Evolutionary conservation across 2,888 invertebrate genomes (phyloP).

Genomic region (Aphodius sticticus): DNA sequence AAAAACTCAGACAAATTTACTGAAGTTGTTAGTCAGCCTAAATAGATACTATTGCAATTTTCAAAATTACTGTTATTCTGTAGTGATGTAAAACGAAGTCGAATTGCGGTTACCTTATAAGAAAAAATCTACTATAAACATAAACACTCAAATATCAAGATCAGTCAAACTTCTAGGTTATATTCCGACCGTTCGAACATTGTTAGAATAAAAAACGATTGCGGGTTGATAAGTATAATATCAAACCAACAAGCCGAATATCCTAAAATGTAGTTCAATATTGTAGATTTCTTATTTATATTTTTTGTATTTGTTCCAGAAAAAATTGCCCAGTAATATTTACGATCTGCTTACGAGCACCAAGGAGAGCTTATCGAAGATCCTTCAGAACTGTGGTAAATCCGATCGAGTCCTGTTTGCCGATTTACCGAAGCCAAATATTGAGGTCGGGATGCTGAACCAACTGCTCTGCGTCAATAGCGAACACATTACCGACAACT

Average conservation of each 20-base stretch:
- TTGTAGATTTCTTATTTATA: not conserved
- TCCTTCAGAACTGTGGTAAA: not conserved
- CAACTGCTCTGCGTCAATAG: conserved; percentile 30
- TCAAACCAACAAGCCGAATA: not conserved
- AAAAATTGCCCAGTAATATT: not conserved
- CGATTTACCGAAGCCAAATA: conserved; percentile 29
- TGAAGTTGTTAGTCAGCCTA: too few species aligned
- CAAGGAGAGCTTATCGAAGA: conserved; percentile 6
- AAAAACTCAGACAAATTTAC: too few species aligned
- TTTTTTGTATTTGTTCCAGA: not conserved
- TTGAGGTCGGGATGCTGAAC: conserved; percentile 27
- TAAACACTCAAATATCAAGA: too few species aligned
- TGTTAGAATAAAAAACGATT: too few species aligned
- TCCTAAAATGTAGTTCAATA: too few species aligned
- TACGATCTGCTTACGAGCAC: not conserved
- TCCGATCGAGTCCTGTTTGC: not conserved
- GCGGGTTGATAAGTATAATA: too few species aligned
- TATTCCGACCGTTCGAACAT: too few species aligned
- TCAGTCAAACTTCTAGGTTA: too few species aligned
- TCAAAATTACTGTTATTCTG: too few species aligned
- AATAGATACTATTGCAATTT: too few species aligned
- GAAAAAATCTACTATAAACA: conserved; percentile 21
- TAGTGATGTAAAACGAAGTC: too few species aligned
- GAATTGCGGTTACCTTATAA: too few species aligned
- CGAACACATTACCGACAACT: conserved; percentile 27